Percentiles rank a stretch among this genome's conserved stretches.
These are phyloP conservation scores for Thunnus maccoyii DNA, from an alignment of 2,113 vertebrate genomes.

Conservation along the genomic window DNA sequence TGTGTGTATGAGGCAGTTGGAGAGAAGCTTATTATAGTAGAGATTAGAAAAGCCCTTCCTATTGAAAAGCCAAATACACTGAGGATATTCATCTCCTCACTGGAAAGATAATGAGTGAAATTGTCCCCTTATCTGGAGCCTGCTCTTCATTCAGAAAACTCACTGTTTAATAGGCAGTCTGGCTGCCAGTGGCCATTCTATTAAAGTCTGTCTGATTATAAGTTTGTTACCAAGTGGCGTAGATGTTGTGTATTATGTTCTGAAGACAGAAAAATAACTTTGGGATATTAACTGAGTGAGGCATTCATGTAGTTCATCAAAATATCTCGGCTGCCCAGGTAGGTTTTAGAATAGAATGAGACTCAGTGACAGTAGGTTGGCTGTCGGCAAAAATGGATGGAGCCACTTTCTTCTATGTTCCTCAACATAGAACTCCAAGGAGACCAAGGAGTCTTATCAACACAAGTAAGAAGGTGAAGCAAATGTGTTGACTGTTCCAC, in stretches of 20 bases:
- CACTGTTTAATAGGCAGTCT: slow-evolving; percentile 48
- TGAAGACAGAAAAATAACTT: not conserved
- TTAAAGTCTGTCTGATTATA: slow-evolving; percentile 2
- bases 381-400: not conserved
- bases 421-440: not conserved
- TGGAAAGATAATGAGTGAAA: slow-evolving; percentile 59
- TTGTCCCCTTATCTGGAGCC: slow-evolving; percentile 50
- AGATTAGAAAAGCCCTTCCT: slow-evolving; percentile 33
- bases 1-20: slow-evolving; percentile 11
- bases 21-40: slow-evolving; percentile 37
- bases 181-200: slow-evolving; percentile 31
- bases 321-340: not conserved
- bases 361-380: not conserved
- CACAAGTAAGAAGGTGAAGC: too few species aligned
- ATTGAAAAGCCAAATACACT: slow-evolving; percentile 62
- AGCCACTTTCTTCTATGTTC: not conserved
- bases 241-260: not conserved
- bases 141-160: slow-evolving; percentile 52
- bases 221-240: slow-evolving; percentile 20
- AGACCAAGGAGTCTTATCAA: too few species aligned
- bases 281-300: not conserved
- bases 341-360: not conserved
- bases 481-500: too few species aligned
- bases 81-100: slow-evolving; percentile 64
- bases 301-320: not conserved